Percentiles rank a stretch among this genome's conserved stretches.
These are phyloP conservation scores for Myotis yumanensis DNA, from an alignment of 2,113 vertebrate species.

Conservation along the genomic window DNA sequence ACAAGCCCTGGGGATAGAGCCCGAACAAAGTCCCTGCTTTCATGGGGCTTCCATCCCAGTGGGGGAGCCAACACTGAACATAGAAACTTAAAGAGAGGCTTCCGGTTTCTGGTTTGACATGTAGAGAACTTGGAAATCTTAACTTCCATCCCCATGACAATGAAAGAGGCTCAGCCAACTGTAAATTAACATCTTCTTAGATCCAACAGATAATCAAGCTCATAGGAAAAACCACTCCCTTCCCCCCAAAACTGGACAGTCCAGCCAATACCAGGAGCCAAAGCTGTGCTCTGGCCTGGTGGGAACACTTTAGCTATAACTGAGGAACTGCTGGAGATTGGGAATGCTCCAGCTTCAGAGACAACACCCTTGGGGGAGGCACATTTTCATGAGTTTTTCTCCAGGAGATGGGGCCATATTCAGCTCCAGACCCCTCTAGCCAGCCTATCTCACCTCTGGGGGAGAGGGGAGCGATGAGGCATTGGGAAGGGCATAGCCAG, in stretches of 20 bases:
- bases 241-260: background rate
- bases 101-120: background rate
- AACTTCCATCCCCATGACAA: background rate
- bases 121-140: background rate
- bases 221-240: accelerated
- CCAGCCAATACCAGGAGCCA: background rate
- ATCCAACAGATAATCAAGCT: background rate
- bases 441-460: background rate
- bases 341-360: background rate
- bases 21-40: background rate
- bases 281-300: no score
- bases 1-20: background rate
- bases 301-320: no score
- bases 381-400: background rate
- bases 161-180: background rate
- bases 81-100: background rate
- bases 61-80: background rate
- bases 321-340: background rate
- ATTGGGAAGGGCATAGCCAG: background rate
- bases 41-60: background rate
- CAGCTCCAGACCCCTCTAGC: background rate
- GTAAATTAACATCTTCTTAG: background rate
- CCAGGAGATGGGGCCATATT: background rate
- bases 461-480: background rate
- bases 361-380: background rate